These are phyloP conservation scores for Zaprionus davidi DNA, from an alignment of 1,140 invertebrate genomes.

Conservation along the genomic window DNA sequence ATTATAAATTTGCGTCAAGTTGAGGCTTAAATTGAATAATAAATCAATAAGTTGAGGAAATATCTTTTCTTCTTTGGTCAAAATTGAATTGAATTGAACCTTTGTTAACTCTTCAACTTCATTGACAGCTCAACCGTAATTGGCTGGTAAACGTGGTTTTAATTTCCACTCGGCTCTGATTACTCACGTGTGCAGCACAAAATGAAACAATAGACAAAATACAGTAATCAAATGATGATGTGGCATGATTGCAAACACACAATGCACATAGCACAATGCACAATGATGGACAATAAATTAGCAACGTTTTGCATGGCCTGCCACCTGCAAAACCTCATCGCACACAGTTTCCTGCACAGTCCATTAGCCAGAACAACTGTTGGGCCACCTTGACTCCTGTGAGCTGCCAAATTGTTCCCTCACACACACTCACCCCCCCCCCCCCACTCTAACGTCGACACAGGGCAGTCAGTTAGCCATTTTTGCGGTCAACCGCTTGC, in stretches of 20 bases:
- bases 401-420: constrained; percentile 13
- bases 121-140: background rate
- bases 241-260: constrained; percentile 1
- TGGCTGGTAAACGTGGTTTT: background rate
- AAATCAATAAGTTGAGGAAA: background rate
- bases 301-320: constrained; percentile 8
- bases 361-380: constrained; percentile 5
- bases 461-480: constrained; percentile 39
- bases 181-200: background rate
- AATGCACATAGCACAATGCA: background rate
- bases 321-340: constrained; percentile 1
- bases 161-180: background rate
- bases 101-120: constrained; percentile 16
- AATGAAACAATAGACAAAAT: background rate
- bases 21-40: constrained; percentile 3
- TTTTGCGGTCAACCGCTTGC: constrained; percentile 50
- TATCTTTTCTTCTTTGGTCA: too few species aligned
- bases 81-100: background rate
- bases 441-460: background rate
- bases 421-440: background rate
- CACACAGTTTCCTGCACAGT: background rate
- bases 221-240: constrained; percentile 19
- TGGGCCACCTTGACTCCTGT: constrained; percentile 10
- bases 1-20: background rate
- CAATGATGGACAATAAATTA: constrained; percentile 5